Conservation (phyloP, 2,888 invertebrate species). For the Melanostoma mellinum region DNA sequence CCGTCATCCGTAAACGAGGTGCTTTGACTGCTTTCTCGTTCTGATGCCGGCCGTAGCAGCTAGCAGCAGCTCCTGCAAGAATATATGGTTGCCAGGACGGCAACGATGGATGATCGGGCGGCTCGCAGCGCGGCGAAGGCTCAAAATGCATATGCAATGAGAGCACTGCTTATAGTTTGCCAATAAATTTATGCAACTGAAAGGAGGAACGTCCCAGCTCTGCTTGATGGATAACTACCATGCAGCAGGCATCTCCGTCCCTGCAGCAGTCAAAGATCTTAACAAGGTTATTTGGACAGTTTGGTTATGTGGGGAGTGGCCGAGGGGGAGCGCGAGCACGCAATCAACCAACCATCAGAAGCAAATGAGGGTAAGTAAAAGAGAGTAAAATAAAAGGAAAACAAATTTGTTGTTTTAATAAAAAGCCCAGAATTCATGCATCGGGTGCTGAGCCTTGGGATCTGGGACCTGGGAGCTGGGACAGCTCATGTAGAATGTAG, state of each 20-base stretch:
- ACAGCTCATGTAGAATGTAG: conserved; percentile 28
- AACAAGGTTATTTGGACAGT: conserved; percentile 57
- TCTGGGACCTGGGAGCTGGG: conserved; percentile 2
- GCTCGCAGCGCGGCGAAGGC: not conserved
- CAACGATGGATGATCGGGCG: no score
- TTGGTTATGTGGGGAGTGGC: conserved; percentile 10
- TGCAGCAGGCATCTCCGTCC: conserved; percentile 57
- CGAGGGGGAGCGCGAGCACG: conserved; percentile 43
- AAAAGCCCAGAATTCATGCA: not conserved
- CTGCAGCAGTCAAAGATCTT: conserved; percentile 47
- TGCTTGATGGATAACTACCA: conserved; percentile 59
- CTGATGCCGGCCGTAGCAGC: not conserved
- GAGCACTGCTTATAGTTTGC: conserved; percentile 48
- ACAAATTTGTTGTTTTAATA: conserved; percentile 44
- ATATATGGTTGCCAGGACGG: conserved; percentile 34
- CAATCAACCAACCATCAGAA: conserved; percentile 17
- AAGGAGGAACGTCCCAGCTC: conserved; percentile 35
- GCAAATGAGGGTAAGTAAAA: conserved; percentile 14
- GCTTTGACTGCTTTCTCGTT: no score
- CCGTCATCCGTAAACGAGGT: conserved; percentile 23
- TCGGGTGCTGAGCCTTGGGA: conserved; percentile 9
- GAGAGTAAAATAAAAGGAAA: conserved; percentile 4
- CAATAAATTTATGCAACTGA: conserved; percentile 63
- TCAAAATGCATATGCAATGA: conserved; percentile 69
- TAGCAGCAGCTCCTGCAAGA: conserved; percentile 7